A percentile compares a stretch with the other conserved stretches of the same genome.
These are phyloP conservation scores for Characodon lateralis DNA, from an alignment of 2,797 vertebrate species.

Conservation along the genomic window DNA sequence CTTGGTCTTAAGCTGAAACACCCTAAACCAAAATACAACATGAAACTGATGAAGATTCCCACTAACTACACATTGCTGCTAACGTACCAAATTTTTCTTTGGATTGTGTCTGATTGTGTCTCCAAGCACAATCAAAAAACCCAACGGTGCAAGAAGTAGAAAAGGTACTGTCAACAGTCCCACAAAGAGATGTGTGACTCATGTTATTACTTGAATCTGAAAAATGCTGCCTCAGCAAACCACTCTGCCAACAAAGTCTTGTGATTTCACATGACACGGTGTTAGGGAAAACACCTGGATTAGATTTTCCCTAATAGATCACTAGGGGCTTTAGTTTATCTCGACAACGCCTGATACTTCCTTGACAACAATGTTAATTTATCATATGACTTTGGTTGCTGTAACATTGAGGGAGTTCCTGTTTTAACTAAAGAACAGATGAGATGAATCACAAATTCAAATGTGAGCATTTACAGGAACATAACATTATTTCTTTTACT, in stretches of 20 bases:
- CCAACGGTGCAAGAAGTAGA: not conserved
- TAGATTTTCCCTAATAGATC: not conserved
- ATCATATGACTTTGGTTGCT: not conserved
- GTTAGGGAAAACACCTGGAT: not conserved
- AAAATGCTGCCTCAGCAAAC: not conserved
- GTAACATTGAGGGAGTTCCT: not conserved
- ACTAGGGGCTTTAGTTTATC: not conserved
- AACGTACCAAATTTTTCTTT: not conserved
- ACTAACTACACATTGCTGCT: not conserved
- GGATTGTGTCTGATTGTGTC: not conserved
- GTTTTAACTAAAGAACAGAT: not conserved
- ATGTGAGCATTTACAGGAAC: not conserved
- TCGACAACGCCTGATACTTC: not conserved
- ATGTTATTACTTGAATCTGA: slow-evolving; percentile 1
- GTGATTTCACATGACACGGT: not conserved
- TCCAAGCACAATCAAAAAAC: not conserved
- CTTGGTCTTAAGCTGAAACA: not conserved
- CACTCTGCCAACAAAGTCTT: not conserved
- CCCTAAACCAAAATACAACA: not conserved
- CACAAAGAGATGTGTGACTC: not conserved
- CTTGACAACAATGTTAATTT: not conserved
- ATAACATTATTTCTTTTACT: not conserved
- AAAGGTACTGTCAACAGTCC: not conserved
- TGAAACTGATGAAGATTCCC: not conserved
- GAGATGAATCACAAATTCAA: not conserved